Evolutionary conservation across 2,113 vertebrate genomes (phyloP).

Genomic region (Takifugu flavidus): DNA sequence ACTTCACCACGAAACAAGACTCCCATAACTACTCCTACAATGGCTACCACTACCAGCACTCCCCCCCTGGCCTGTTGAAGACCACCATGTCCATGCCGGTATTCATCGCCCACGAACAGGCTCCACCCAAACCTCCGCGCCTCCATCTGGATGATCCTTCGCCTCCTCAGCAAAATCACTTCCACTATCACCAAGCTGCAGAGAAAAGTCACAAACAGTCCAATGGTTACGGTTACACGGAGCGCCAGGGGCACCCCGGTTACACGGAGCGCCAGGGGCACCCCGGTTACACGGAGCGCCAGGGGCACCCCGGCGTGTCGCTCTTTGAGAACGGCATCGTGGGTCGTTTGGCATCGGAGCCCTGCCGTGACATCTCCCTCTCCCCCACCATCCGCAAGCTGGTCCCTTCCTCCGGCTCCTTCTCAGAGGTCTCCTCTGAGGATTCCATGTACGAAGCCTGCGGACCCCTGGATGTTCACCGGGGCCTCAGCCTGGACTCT

Average conservation of each 20-base stretch:
- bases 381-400: slow-evolving; percentile 58
- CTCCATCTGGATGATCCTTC: slow-evolving; percentile 75
- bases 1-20: slow-evolving; percentile 12
- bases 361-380: slow-evolving; percentile 63
- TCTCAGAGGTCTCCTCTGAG: slow-evolving; percentile 75
- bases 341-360: slow-evolving; percentile 45
- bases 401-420: slow-evolving; percentile 71
- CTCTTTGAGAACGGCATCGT: slow-evolving; percentile 50
- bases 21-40: slow-evolving; percentile 52
- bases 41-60: slow-evolving; percentile 47
- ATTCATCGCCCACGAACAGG: slow-evolving; percentile 73
- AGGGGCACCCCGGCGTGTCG: slow-evolving; percentile 51
- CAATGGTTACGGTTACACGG: slow-evolving; percentile 5
- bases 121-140: slow-evolving; percentile 80
- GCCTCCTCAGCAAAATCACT: slow-evolving; percentile 17
- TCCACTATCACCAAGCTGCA: slow-evolving; percentile 15
- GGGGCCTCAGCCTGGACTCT: slow-evolving; percentile 69
- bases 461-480: slow-evolving; percentile 55
- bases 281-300: not conserved
- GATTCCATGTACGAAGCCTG: slow-evolving; percentile 72
- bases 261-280: not conserved
- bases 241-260: slow-evolving; percentile 1
- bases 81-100: slow-evolving; percentile 76
- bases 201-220: slow-evolving; percentile 11
- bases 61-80: slow-evolving; percentile 65